Evolutionary conservation across 2,113 vertebrate genomes (phyloP).

Genomic region (Vulpes vulpes): DNA sequence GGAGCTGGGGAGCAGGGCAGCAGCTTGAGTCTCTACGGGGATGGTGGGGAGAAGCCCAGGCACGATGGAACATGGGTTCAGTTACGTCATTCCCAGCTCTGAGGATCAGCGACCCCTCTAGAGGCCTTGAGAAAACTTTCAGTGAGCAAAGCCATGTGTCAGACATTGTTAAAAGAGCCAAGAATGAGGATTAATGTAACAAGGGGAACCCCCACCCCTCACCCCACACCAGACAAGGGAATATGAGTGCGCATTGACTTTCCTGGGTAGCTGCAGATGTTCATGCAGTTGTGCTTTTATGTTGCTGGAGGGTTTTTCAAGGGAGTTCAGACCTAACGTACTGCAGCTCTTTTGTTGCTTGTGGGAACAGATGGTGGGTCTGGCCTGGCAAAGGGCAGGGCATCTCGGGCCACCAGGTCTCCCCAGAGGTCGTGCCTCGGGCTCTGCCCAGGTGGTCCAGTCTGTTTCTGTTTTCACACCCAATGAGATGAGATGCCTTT

Average conservation of each 20-base stretch:
- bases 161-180: background rate
- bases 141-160: background rate
- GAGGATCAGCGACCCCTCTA: background rate
- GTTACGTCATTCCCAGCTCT: background rate
- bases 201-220: no score
- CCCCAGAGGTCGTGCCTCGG: background rate
- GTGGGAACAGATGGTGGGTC: background rate
- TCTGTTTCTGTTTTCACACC: background rate
- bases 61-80: rapidly evolving
- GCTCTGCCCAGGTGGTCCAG: background rate
- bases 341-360: background rate
- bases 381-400: background rate
- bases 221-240: background rate
- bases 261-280: background rate
- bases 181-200: background rate
- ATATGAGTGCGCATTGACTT: background rate
- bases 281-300: background rate
- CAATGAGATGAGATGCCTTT: background rate
- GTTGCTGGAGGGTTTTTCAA: background rate
- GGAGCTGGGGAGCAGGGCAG: background rate
- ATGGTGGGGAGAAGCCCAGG: background rate
- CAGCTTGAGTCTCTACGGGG: background rate
- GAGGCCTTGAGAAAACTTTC: background rate
- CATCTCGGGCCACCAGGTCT: background rate
- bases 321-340: background rate